Conservation (phyloP, 2,113 vertebrate genomes). For the Puma concolor region DNA sequence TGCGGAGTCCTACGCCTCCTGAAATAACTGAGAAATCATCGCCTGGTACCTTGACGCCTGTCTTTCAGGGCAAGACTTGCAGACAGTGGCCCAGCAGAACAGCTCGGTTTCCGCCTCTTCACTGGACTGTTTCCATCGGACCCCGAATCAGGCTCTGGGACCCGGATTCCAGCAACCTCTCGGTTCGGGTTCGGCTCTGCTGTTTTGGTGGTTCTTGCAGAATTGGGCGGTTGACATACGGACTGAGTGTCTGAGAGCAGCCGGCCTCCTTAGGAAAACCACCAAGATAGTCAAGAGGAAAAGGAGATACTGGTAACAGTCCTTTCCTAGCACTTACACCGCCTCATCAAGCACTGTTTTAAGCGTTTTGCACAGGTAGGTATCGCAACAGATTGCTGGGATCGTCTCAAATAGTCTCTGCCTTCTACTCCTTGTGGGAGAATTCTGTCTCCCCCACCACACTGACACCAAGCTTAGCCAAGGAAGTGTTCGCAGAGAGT, state of each 20-base stretch:
- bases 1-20: constrained; percentile 38
- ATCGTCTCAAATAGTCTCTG: neutral
- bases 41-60: constrained; percentile 29
- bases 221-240: neutral
- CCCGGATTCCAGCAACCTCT: neutral
- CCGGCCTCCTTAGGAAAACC: constrained; percentile 31
- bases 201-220: neutral
- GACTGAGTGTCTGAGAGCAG: neutral
- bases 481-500: neutral
- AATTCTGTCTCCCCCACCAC: neutral
- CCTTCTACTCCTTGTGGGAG: neutral
- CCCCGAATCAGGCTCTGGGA: neutral
- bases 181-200: neutral
- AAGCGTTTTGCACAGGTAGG: neutral
- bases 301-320: neutral
- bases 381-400: neutral
- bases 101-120: neutral
- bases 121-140: neutral
- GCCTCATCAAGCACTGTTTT: neutral
- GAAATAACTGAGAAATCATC: neutral
- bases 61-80: neutral
- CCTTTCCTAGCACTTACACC: neutral
- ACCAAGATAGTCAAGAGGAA: neutral
- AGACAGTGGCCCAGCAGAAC: neutral
- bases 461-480: neutral